Percentiles rank a stretch among this genome's conserved stretches.
phyloP scores from a whole-genome alignment of 2,797 vertebrate species.

The Halcyon leucocephala region DNA sequence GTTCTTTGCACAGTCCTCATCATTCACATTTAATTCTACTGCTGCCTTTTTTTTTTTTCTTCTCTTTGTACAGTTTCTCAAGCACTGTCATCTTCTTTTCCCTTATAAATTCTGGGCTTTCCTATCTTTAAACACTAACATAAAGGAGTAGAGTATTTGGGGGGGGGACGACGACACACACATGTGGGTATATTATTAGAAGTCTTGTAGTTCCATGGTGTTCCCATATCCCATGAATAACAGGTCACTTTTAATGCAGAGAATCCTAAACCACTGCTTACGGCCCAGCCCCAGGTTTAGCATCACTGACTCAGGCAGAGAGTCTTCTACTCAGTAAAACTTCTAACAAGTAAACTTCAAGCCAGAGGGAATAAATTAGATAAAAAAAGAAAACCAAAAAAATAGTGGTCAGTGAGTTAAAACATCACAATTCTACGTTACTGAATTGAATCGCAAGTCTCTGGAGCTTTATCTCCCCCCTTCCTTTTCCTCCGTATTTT shows the following conservation, averaged over 20 bases:
- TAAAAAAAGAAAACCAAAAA: neutral
- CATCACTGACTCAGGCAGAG: neutral
- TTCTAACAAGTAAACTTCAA: slow-evolving; percentile 4
- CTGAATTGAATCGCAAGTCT: slow-evolving; percentile 38
- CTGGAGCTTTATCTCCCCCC: neutral
- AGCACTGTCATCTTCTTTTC: neutral
- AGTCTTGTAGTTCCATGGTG: neutral
- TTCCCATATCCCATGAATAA: neutral
- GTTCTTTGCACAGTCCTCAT: neutral
- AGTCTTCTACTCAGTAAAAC: neutral
- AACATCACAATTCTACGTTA: neutral
- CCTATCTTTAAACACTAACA: neutral
- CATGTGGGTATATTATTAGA: neutral
- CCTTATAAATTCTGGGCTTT: neutral
- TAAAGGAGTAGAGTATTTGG: neutral
- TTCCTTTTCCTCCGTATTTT: slow-evolving; percentile 18
- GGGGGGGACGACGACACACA: no score
- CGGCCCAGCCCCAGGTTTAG: neutral
- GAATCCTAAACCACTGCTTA: neutral
- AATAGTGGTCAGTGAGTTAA: slow-evolving; percentile 1
- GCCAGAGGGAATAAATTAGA: neutral
- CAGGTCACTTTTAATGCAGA: neutral
- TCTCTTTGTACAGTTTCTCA: neutral
- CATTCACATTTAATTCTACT: neutral
- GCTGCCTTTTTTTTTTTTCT: neutral